phyloP scores from a whole-genome alignment of 1,140 invertebrate species.

The Aphis craccivora region DNA sequence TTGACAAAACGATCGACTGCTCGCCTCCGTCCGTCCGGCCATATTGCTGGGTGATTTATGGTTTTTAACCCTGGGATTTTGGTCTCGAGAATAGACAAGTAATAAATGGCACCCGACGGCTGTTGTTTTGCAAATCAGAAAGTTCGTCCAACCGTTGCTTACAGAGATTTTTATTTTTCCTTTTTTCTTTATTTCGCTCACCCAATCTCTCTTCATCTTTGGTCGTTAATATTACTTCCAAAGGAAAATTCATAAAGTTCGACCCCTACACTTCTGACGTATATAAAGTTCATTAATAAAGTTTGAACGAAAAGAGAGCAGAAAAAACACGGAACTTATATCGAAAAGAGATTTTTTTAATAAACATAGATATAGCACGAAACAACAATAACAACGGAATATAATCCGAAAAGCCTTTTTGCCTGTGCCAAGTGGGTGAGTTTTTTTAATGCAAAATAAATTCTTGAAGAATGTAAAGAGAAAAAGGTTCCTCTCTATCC shows the following conservation, averaged over 20 bases:
- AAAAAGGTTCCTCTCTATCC: conserved; percentile 14
- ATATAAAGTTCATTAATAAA: conserved; percentile 57
- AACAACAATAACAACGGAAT: conserved; percentile 47
- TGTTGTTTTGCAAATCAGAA: conserved; percentile 56
- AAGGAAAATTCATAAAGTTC: conserved; percentile 49
- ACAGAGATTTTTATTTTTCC: conserved; percentile 34
- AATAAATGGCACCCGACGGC: conserved; percentile 56
- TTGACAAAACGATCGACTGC: conserved; percentile 52
- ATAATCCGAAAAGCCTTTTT: conserved; percentile 51
- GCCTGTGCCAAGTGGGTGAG: conserved; percentile 45
- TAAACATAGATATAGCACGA: conserved; percentile 43
- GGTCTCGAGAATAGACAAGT: conserved; percentile 50
- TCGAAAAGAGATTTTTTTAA: conserved; percentile 57
- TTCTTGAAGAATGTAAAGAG: conserved; percentile 15
- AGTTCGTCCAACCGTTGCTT: conserved; percentile 52
- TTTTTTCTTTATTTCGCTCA: neutral
- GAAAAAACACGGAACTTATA: conserved; percentile 41
- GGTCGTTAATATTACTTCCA: conserved; percentile 48
- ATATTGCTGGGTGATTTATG: conserved; percentile 56
- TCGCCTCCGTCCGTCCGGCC: conserved; percentile 37
- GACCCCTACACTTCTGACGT: conserved; percentile 24
- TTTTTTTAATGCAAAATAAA: conserved; percentile 56
- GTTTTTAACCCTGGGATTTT: conserved; percentile 23
- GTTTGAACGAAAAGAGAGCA: conserved; percentile 7
- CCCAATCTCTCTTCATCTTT: conserved; percentile 14